These are phyloP conservation scores for Pangasius mekongensis DNA, from an alignment of 2,797 vertebrate genomes.

Conservation along the genomic window DNA sequence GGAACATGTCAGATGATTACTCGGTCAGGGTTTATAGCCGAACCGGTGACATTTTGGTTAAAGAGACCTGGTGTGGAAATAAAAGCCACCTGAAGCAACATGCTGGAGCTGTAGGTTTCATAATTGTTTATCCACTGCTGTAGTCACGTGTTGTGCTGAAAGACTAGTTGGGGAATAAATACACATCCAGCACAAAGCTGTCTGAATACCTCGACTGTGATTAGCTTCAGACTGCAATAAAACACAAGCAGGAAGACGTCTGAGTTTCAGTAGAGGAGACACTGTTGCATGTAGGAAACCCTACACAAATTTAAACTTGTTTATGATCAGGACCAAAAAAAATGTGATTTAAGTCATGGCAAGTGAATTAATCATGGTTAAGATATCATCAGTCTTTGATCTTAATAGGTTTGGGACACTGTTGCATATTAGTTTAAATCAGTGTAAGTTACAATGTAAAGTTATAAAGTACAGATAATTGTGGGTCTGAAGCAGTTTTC, in stretches of 20 bases:
- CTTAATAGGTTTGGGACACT: not conserved
- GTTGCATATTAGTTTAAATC: not conserved
- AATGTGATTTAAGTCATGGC: not conserved
- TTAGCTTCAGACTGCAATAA: not conserved
- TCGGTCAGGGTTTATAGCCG: not conserved
- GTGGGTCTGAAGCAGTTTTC: not conserved
- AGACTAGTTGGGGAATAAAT: constrained; percentile 33
- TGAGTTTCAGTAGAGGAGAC: not conserved
- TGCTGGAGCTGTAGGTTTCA: constrained; percentile 23
- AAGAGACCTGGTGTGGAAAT: constrained; percentile 6
- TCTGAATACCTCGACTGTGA: not conserved
- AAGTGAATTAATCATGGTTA: not conserved
- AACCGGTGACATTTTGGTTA: not conserved
- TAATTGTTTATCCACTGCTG: constrained; percentile 48
- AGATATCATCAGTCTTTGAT: not conserved
- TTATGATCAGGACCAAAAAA: not conserved
- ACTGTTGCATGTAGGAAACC: not conserved
- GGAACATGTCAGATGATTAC: not conserved
- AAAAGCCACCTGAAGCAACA: not conserved
- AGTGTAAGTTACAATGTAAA: not conserved
- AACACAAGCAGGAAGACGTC: not conserved
- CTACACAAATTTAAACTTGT: not conserved
- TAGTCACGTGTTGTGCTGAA: constrained; percentile 47
- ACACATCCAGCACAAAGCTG: constrained; percentile 19
- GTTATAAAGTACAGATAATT: not conserved